phyloP scores from a whole-genome alignment of 2,113 vertebrate species.

The Tyto alba region DNA sequence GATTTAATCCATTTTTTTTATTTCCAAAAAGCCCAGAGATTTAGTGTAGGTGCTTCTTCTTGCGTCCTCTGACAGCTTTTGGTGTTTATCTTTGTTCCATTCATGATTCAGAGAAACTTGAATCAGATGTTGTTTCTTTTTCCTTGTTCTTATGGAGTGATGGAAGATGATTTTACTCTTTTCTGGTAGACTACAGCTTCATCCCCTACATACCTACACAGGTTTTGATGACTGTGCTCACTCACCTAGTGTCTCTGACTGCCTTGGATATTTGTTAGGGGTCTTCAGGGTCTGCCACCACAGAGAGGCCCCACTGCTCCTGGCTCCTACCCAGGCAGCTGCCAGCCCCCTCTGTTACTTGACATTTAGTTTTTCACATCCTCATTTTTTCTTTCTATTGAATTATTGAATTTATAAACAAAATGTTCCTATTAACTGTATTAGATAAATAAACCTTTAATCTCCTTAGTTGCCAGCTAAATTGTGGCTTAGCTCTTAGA shows the following conservation, averaged over 20 bases:
- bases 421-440: neutral
- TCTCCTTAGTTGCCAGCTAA: neutral
- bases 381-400: neutral
- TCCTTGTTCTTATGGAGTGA: neutral
- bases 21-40: neutral
- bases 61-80: neutral
- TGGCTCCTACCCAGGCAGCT: accelerated
- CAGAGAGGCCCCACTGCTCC: accelerated
- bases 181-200: neutral
- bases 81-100: neutral
- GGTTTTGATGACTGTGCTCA: neutral
- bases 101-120: neutral
- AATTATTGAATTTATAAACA: neutral
- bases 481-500: neutral
- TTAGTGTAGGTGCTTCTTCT: neutral
- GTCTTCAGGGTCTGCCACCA: neutral
- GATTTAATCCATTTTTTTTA: neutral
- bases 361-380: neutral
- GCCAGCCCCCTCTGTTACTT: accelerated
- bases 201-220: accelerated
- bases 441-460: neutral
- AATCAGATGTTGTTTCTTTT: neutral
- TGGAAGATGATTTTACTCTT: neutral
- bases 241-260: neutral
- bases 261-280: neutral